A percentile compares a stretch with the other conserved stretches of the same genome.
Evolutionary conservation across 2,113 vertebrate genomes (phyloP).

Genomic region (Lethenteron reissneri): DNA sequence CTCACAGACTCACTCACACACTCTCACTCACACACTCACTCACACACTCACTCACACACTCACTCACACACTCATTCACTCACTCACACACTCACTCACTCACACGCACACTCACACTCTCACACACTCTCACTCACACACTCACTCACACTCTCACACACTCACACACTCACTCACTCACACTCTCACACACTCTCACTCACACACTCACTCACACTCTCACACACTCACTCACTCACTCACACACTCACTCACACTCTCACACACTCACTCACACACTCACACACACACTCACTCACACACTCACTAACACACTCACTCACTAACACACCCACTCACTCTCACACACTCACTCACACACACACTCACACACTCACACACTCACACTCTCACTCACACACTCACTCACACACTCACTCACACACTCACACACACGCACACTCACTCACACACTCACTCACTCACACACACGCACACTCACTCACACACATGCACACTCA

Average conservation of each 20-base stretch:
- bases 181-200: background rate
- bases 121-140: background rate
- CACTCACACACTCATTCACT: background rate
- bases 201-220: background rate
- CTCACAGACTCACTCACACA: background rate
- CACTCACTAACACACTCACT: background rate
- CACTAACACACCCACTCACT: no score
- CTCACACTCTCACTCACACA: background rate
- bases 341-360: background rate
- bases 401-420: background rate
- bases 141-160: background rate
- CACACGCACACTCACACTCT: background rate
- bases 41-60: background rate
- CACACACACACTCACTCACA: background rate
- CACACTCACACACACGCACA: background rate
- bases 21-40: background rate
- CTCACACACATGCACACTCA: no score
- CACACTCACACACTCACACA: background rate
- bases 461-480: background rate
- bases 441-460: background rate
- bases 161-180: background rate
- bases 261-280: background rate
- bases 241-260: background rate
- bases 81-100: background rate
- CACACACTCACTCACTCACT: background rate